Evolutionary conservation across 2,113 vertebrate species (phyloP).

Genomic region (Scomber scombrus): DNA sequence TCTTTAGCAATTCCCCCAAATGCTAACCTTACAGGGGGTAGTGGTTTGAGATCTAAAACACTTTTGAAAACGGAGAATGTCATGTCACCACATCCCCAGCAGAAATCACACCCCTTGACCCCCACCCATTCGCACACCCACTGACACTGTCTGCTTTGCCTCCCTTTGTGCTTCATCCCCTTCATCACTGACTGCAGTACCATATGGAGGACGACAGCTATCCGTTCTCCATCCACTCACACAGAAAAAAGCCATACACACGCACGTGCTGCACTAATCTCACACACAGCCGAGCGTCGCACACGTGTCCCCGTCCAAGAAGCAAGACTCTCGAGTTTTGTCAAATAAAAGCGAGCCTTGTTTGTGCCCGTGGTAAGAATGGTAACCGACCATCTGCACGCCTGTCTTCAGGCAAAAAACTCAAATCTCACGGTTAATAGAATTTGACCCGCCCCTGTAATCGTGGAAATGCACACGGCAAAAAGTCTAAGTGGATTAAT

Average conservation of each 20-base stretch:
- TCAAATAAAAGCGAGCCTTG: not conserved
- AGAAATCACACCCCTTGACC: constrained; percentile 1
- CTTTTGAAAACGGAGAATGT: not conserved
- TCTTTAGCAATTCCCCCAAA: too few relatives aligned
- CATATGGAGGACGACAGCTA: not conserved
- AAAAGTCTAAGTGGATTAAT: constrained; percentile 81
- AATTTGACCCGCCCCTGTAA: constrained; percentile 75
- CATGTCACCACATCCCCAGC: not conserved
- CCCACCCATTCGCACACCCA: not conserved
- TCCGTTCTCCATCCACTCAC: constrained; percentile 3
- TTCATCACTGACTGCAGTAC: not conserved
- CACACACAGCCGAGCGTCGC: not conserved
- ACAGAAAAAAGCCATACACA: not conserved
- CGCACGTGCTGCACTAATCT: not conserved
- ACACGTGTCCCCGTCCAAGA: not conserved
- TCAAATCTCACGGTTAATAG: constrained; percentile 70
- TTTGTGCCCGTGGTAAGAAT: constrained; percentile 26
- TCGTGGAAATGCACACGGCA: constrained; percentile 73
- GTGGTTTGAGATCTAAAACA: not conserved
- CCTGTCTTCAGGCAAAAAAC: constrained; percentile 26
- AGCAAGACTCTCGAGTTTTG: not conserved
- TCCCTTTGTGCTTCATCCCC: not conserved
- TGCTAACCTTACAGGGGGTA: too few relatives aligned
- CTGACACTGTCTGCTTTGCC: not conserved
- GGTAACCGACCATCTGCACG: constrained; percentile 33